Evolutionary conservation across 92 coral and sea anemone species (phyloP), one percentile per base, ranked within the genome.

Genomic region (Chrysogorgia sp.): DNA sequence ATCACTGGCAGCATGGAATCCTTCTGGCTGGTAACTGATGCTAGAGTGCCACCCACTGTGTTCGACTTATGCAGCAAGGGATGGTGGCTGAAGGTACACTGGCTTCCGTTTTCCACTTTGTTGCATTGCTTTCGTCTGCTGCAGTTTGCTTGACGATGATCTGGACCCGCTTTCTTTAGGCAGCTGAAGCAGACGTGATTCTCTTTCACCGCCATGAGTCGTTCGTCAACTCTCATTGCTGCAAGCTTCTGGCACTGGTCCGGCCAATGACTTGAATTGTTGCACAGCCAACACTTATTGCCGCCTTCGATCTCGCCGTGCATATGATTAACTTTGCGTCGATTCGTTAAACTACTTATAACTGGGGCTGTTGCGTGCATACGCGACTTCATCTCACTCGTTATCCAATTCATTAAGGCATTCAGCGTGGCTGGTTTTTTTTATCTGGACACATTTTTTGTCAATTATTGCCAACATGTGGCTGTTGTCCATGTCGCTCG

Each of bases 181-280:
- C 88, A 84, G 71, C 84, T 84, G 65, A 88, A 88, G 34, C 86
- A 84, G 71, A 70, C 81, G 34, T 88, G 88, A 63, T 84, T 84
- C 13, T 48, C 78, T 49, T 80, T 88, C 45, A 83, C 84, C 28
- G 76, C 30, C 23, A 68, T 66, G 29, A 86, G 22, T 4, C 86
- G 71, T 2, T 89, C 88, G 20, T 86, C 83, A 47, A 78, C 72
- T n/a, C 67, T 79, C 75, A 85, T 76, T 22, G 79, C 81, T 29
- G 53, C 71, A 50, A 89, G 81, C 76, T 83, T 62, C 75, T 35
- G 67, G 69, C 86, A 85, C 63, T 85, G 89, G 59, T 88, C 92
- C 14, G 89, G 87, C 92, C 92, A 88, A 40, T 88, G 92, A 7
- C 83, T 30, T 19, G 86, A 81, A 55, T 12, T 62, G 29, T 75